Conservation (phyloP, 2,888 invertebrate species). For the Netelia fuscicornis region DNA sequence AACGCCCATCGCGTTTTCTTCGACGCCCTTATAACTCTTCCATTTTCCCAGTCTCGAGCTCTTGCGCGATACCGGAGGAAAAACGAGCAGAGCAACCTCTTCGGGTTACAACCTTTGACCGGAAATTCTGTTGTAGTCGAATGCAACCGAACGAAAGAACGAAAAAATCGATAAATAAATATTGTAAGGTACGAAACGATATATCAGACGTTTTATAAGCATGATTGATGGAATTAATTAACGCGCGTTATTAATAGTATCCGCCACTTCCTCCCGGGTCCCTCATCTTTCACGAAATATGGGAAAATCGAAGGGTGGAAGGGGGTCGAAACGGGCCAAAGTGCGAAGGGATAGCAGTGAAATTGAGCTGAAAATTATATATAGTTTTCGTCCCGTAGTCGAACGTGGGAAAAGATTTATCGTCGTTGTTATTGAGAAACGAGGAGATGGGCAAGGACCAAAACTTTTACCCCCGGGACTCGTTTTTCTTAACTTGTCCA, state of each 20-base stretch:
- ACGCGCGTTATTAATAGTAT: constrained; percentile 46
- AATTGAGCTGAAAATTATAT: constrained; percentile 62
- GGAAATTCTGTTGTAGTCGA: too few relatives aligned
- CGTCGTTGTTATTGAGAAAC: constrained; percentile 64
- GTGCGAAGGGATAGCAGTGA: constrained; percentile 40
- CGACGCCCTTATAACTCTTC: constrained; percentile 26
- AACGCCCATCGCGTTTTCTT: constrained; percentile 40
- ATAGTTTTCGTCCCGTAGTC: constrained; percentile 35
- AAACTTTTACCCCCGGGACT: constrained; percentile 45
- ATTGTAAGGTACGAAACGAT: constrained; percentile 27
- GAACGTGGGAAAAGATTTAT: constrained; percentile 55
- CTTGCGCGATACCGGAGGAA: neutral
- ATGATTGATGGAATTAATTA: constrained; percentile 60
- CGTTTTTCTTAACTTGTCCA: constrained; percentile 54
- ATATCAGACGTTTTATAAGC: constrained; percentile 6
- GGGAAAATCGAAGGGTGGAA: neutral
- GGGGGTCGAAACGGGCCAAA: neutral
- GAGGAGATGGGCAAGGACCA: constrained; percentile 51
- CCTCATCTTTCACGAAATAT: neutral
- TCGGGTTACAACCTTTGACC: neutral
- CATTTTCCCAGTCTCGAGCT: neutral
- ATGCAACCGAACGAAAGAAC: too few relatives aligned
- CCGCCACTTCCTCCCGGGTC: too few relatives aligned
- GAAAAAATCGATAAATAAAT: constrained; percentile 13
- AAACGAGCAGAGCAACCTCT: neutral